Base-by-base conservation (phyloP, 2,113 vertebrate genomes). In the Etheostoma cragini region DNA sequence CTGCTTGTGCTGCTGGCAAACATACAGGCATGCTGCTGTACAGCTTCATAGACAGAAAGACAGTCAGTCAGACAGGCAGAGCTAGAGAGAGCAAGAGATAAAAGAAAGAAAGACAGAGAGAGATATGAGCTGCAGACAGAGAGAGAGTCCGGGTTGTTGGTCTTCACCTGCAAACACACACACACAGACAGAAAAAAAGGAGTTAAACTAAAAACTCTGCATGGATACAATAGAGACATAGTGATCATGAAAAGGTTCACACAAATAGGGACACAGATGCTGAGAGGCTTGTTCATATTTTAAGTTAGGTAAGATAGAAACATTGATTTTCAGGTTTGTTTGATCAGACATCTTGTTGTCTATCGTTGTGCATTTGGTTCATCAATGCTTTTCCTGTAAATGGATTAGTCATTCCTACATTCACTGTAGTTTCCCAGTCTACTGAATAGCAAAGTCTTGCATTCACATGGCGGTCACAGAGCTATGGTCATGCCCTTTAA, bases 1-100 rank as follows among this genome's bases (percentile, higher is more conserved):
- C 96, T 91, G 91, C 88, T 90, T 94, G 7, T 94, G 95, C 94
- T 88, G 94, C 89, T 66, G 86, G 87, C 54, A 87, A 92, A 94
- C 93, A 93, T 91, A 76, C 42, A 89, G 82, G 87, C 93, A 94
- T 93, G 90, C 92, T 92, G 87, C 72, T 88, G 61, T 53, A 76
- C 58, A 90, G 83, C 87, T 87, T 62, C 81, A 62, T 5, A 65
- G 52, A 79, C 47, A 75, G 72, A 70, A 47, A 50, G 33, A 84
- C n/a, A 15, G 76, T 49, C 8, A 6, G 35, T 35, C 35, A 35
- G 35, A 42, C 2, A 42, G 38, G 8, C 38, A 42, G 38, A 42
- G 38, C 10, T 8, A 42, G 8, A 38, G 38, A 38, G 35, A 8
- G 35, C 35, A 1, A 16, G 53, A 54, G 8, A 60, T 16, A 50